phyloP scores from a whole-genome alignment of 2,113 vertebrate genomes.

The Dipodomys merriami region DNA sequence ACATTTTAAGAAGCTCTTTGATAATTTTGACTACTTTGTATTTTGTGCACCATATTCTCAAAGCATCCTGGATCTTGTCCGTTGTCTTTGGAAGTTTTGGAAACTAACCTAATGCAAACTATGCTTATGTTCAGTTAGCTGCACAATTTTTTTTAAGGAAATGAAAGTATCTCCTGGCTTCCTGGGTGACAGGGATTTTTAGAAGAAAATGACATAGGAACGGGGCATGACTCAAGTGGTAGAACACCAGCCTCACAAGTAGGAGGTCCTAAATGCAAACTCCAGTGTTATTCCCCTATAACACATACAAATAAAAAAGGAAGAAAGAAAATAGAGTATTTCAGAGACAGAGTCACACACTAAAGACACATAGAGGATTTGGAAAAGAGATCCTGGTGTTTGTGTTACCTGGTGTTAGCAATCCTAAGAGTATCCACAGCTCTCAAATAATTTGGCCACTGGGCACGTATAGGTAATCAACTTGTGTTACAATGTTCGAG shows the following conservation, averaged over 20 bases:
- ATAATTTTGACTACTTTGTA: neutral
- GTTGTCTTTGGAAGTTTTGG: neutral
- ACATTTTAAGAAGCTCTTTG: constrained; percentile 20
- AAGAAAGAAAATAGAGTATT: neutral
- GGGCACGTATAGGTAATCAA: neutral
- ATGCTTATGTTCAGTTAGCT: neutral
- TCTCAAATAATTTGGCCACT: neutral
- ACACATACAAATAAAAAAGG: too few relatives aligned
- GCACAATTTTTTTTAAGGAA: neutral
- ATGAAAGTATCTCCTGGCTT: neutral
- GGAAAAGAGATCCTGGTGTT: constrained; percentile 4
- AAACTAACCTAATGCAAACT: neutral
- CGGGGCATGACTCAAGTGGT: too few relatives aligned
- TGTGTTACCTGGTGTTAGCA: neutral
- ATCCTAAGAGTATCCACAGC: neutral
- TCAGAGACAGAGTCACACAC: neutral
- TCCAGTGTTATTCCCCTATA: too few relatives aligned
- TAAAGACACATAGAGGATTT: neutral
- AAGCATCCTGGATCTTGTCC: neutral
- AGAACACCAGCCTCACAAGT: too few relatives aligned
- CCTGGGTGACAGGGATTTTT: neutral
- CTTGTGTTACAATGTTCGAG: neutral
- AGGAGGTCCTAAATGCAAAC: too few relatives aligned
- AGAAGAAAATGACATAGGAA: too few relatives aligned
- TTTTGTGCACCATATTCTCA: neutral